These are phyloP conservation scores for Formica exsecta DNA, from an alignment of 1,140 invertebrate genomes.

Conservation along the genomic window DNA sequence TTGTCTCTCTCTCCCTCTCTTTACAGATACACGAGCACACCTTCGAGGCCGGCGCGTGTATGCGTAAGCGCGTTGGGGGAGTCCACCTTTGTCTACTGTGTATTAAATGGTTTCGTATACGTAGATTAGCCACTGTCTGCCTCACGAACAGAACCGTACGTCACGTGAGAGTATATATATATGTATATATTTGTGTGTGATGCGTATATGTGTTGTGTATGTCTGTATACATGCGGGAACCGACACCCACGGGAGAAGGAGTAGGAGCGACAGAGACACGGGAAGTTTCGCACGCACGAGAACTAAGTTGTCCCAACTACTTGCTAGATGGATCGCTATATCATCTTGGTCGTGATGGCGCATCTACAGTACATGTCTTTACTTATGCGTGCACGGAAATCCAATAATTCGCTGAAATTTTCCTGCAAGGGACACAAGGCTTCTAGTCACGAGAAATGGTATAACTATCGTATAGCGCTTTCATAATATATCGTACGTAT, in stretches of 20 bases:
- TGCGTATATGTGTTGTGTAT: not conserved
- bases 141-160: slow-evolving; percentile 60
- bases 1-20: slow-evolving; percentile 22
- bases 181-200: not conserved
- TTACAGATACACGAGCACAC: slow-evolving; percentile 45
- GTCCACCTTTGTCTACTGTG: slow-evolving; percentile 64
- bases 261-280: slow-evolving; percentile 59
- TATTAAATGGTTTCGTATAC: slow-evolving; percentile 75
- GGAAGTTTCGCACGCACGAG: slow-evolving; percentile 59
- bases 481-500: not conserved
- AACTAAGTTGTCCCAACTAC: slow-evolving; percentile 56
- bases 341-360: slow-evolving; percentile 51
- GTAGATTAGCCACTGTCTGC: slow-evolving; percentile 72
- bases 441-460: slow-evolving; percentile 28
- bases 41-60: slow-evolving; percentile 66
- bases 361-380: slow-evolving; percentile 48
- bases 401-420: slow-evolving; percentile 51
- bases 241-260: slow-evolving; percentile 18
- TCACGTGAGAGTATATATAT: slow-evolving; percentile 47
- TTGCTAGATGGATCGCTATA: slow-evolving; percentile 53
- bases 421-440: slow-evolving; percentile 20
- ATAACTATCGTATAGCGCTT: not conserved
- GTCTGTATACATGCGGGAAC: slow-evolving; percentile 4
- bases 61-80: slow-evolving; percentile 67
- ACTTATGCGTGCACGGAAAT: slow-evolving; percentile 37